Evolutionary conservation across 2,113 vertebrate species (phyloP).

Genomic region (Neolamprologus brichardi): DNA sequence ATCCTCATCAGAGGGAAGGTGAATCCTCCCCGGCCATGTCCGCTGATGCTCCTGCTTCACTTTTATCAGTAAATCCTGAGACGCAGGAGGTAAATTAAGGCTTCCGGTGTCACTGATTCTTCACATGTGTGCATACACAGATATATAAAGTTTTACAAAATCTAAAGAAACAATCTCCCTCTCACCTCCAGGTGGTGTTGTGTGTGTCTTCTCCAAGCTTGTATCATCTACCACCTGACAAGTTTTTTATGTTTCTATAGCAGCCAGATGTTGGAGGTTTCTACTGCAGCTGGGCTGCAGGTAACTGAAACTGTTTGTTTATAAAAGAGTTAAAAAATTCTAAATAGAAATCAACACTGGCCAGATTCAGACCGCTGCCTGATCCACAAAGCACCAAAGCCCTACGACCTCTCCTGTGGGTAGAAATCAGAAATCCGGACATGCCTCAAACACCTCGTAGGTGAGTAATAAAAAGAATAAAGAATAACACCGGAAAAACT

Average conservation of each 20-base stretch:
- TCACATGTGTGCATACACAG: neutral
- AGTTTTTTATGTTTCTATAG: rapidly evolving
- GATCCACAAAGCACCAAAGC: neutral
- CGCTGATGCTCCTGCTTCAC: neutral
- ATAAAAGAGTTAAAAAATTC: neutral
- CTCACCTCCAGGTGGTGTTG: neutral
- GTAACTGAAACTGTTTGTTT: rapidly evolving
- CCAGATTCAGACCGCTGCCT: neutral
- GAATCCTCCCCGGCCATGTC: neutral
- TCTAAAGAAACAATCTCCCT: neutral
- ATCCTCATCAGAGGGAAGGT: neutral
- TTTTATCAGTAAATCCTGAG: neutral
- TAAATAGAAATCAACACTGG: neutral
- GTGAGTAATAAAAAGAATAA: neutral
- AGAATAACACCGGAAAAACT: neutral
- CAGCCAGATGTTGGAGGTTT: neutral
- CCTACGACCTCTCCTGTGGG: neutral
- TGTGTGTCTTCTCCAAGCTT: neutral
- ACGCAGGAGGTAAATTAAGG: rapidly evolving
- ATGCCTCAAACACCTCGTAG: neutral
- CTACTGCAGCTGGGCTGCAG: neutral
- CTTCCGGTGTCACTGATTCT: rapidly evolving
- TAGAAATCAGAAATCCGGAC: neutral
- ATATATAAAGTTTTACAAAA: neutral
- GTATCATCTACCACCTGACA: neutral